These are phyloP conservation scores for Lamellibrachia luymesi DNA, from an alignment of 1,140 invertebrate genomes.

Conservation along the genomic window DNA sequence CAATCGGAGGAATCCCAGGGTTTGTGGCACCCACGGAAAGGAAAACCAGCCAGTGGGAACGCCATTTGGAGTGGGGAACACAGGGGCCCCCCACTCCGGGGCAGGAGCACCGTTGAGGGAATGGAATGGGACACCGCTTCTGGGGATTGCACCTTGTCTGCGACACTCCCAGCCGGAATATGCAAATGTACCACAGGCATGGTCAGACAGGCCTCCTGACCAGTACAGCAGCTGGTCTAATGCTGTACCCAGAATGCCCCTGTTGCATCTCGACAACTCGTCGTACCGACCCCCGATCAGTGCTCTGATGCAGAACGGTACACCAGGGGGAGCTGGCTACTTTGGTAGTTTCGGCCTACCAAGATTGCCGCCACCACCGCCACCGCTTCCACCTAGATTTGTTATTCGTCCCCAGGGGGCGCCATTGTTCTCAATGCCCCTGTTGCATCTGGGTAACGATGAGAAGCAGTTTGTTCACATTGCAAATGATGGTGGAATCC, in stretches of 20 bases:
- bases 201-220: not conserved
- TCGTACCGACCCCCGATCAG: not conserved
- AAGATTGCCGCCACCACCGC: conserved; percentile 2
- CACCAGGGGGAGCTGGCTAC: not conserved
- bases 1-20: not conserved
- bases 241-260: not conserved
- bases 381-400: not conserved
- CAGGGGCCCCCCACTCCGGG: not conserved
- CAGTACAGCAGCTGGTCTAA: not conserved
- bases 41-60: not conserved
- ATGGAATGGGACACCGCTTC: not conserved
- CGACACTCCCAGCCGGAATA: not conserved
- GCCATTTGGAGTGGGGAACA: not conserved
- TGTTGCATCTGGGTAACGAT: not conserved
- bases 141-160: not conserved
- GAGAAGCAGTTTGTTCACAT: not conserved
- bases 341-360: not conserved
- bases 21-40: not conserved
- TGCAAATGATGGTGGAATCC: conserved; percentile 23
- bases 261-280: not conserved
- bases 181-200: not conserved
- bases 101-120: not conserved
- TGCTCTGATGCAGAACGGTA: not conserved
- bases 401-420: not conserved
- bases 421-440: not conserved